Conservation (phyloP, 2,797 vertebrate genomes). For the Phaenicophaeus curvirostris region DNA sequence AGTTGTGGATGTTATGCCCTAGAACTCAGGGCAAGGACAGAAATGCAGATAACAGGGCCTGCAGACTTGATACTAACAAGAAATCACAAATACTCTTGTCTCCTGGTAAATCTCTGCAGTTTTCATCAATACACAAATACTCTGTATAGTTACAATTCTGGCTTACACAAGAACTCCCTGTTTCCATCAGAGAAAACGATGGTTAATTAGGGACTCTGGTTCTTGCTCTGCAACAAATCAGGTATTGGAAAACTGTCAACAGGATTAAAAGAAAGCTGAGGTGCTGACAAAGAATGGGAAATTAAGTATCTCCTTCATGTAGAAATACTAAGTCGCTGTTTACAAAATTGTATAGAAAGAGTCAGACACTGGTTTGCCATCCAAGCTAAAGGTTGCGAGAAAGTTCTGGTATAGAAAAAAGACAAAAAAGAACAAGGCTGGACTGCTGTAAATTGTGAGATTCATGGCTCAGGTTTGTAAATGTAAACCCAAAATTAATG, state of each 20-base stretch:
- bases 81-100: not conserved
- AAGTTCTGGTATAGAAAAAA: constrained; percentile 24
- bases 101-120: not conserved
- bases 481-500: constrained; percentile 38
- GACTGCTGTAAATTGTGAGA: not conserved
- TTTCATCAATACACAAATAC: constrained; percentile 29
- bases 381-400: not conserved
- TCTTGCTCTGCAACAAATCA: not conserved
- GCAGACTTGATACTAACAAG: not conserved
- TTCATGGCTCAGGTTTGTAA: constrained; percentile 50
- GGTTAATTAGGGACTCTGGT: not conserved
- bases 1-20: not conserved
- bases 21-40: not conserved
- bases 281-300: not conserved
- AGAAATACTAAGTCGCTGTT: constrained; percentile 17
- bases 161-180: not conserved
- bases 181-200: not conserved
- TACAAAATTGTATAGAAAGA: constrained; percentile 45
- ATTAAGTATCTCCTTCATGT: constrained; percentile 1
- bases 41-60: not conserved
- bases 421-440: constrained; percentile 1
- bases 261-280: not conserved
- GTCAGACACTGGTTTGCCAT: constrained; percentile 30
- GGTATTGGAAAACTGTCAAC: not conserved
- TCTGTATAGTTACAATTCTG: not conserved